phyloP scores from a whole-genome alignment of 2,888 invertebrate genomes.

The Nasonovia ribisnigri region DNA sequence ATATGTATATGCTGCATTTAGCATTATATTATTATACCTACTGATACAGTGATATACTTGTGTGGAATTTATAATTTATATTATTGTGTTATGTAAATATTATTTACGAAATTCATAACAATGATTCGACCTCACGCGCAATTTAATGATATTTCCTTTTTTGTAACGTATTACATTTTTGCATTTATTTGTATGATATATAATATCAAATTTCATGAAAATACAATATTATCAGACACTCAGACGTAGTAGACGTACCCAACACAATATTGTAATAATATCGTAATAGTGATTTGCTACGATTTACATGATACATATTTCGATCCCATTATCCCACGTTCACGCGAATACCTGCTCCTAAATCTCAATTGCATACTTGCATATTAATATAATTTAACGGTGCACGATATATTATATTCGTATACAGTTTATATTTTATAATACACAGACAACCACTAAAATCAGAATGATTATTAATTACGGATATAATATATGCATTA shows the following conservation, averaged over 20 bases:
- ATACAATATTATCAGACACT: neutral
- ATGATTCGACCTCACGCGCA: too few relatives aligned
- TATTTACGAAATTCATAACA: neutral
- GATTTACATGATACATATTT: neutral
- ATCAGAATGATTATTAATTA: neutral
- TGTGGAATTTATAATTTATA: neutral
- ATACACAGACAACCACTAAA: neutral
- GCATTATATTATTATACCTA: neutral
- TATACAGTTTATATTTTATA: neutral
- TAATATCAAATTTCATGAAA: neutral
- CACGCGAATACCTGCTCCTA: neutral
- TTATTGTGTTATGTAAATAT: neutral
- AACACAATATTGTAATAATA: neutral
- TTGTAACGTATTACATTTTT: neutral
- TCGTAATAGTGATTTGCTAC: neutral
- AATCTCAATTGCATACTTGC: too few relatives aligned
- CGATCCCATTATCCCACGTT: neutral
- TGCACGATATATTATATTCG: neutral
- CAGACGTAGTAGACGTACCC: neutral
- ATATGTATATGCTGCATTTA: neutral
- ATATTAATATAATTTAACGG: neutral
- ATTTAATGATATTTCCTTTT: slow-evolving; percentile 1
- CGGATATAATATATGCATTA: neutral
- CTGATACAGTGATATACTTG: neutral
- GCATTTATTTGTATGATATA: neutral